Conservation (phyloP, 2,888 invertebrate species). For the Clusia tigrina region DNA sequence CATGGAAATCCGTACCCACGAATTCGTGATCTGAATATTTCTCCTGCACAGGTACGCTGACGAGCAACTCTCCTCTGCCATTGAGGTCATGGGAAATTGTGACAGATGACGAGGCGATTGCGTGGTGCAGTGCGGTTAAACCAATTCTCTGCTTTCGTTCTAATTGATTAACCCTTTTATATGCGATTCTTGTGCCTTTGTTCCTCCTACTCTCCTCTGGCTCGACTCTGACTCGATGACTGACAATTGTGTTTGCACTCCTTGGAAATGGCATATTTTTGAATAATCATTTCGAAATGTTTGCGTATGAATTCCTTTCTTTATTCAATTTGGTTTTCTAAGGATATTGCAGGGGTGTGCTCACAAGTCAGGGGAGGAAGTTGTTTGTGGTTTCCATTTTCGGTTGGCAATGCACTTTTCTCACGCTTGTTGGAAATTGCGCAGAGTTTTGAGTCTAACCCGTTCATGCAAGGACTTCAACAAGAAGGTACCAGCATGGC, state of each 20-base stretch:
- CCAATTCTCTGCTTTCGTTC: neutral
- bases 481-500: too few species aligned
- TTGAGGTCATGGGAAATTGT: neutral
- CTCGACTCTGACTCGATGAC: neutral
- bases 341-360: neutral
- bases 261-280: constrained; percentile 10
- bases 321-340: neutral
- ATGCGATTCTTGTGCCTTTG: neutral
- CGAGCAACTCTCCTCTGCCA: neutral
- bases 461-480: too few species aligned
- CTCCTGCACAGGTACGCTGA: neutral
- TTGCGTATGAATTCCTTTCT: constrained; percentile 2
- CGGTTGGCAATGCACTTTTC: neutral
- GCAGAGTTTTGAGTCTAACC: neutral
- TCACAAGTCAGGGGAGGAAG: neutral
- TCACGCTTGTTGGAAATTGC: constrained; percentile 2
- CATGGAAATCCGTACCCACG: neutral
- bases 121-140: neutral
- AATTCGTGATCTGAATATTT: too few species aligned
- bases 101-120: constrained; percentile 3
- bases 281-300: constrained; percentile 9
- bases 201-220: neutral
- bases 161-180: constrained; percentile 6
- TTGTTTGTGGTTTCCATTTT: constrained; percentile 4
- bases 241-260: neutral